Evolutionary conservation across 1,140 invertebrate species (phyloP).

Genomic region (Drosophila quadrilineata): DNA sequence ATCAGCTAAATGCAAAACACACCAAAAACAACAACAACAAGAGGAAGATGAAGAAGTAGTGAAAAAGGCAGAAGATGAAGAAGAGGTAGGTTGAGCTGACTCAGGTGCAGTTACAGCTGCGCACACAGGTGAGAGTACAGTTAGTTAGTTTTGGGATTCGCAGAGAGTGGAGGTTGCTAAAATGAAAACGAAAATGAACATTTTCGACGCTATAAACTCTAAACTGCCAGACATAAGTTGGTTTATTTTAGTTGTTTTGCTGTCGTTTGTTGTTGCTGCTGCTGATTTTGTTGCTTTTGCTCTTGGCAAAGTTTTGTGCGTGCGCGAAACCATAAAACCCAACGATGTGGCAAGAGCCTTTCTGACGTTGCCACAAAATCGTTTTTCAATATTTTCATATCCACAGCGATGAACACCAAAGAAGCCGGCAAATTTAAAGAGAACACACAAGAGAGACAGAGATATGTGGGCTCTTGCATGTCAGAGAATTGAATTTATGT

Average conservation of each 20-base stretch:
- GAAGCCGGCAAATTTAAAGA: no score
- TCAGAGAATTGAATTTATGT: not conserved
- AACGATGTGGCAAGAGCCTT: constrained; percentile 74
- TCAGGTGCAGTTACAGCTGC: constrained; percentile 10
- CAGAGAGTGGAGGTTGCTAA: not conserved
- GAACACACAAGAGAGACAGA: not conserved
- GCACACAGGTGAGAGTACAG: constrained; percentile 2
- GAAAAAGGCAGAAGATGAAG: no score
- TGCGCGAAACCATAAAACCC: constrained; percentile 75
- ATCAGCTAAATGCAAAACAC: constrained; percentile 31
- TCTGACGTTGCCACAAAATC: constrained; percentile 64
- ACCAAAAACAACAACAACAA: constrained; percentile 20
- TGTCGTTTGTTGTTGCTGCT: constrained; percentile 29
- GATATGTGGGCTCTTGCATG: no score
- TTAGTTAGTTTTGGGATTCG: not conserved
- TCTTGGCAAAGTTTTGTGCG: constrained; percentile 67
- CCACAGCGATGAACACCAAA: not conserved
- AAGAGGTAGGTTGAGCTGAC: no score
- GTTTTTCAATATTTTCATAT: constrained; percentile 70
- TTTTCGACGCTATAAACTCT: constrained; percentile 43
- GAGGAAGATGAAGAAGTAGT: no score
- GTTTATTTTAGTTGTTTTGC: constrained; percentile 8
- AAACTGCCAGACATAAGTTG: constrained; percentile 40
- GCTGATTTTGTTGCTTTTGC: constrained; percentile 34
- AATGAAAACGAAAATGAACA: constrained; percentile 43